These are phyloP conservation scores for Leucophora obtusa DNA, from an alignment of 2,888 invertebrate genomes.

Conservation along the genomic window DNA sequence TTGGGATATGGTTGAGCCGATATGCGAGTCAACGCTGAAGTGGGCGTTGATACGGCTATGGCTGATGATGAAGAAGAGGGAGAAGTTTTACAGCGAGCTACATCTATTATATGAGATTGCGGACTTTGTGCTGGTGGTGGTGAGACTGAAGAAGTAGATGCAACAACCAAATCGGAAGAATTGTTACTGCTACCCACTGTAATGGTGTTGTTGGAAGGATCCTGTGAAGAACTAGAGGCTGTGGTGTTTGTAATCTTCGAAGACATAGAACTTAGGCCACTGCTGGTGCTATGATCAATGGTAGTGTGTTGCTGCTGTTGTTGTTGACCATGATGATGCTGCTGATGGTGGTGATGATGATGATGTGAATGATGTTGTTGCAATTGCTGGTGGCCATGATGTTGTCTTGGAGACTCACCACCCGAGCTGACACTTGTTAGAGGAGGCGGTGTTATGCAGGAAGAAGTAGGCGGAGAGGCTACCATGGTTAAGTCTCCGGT, in stretches of 20 bases:
- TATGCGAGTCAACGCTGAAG: constrained; percentile 70
- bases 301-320: constrained; percentile 68
- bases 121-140: constrained; percentile 70
- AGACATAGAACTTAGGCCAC: constrained; percentile 54
- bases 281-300: constrained; percentile 60
- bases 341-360: constrained; percentile 40
- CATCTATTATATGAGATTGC: constrained; percentile 69
- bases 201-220: constrained; percentile 54
- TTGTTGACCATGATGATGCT: constrained; percentile 66
- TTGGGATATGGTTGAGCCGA: constrained; percentile 79
- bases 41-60: constrained; percentile 63
- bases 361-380: constrained; percentile 56
- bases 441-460: constrained; percentile 56
- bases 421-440: constrained; percentile 68
- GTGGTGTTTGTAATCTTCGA: constrained; percentile 52
- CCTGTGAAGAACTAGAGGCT: constrained; percentile 52
- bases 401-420: constrained; percentile 57
- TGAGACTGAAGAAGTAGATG: constrained; percentile 46
- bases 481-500: constrained; percentile 84
- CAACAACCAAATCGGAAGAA: constrained; percentile 65
- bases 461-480: constrained; percentile 83
- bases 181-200: constrained; percentile 65
- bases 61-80: constrained; percentile 56
- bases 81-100: constrained; percentile 67
- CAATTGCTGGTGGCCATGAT: constrained; percentile 45